phyloP scores from a whole-genome alignment of 2,797 vertebrate species.

The Alosa sapidissima region DNA sequence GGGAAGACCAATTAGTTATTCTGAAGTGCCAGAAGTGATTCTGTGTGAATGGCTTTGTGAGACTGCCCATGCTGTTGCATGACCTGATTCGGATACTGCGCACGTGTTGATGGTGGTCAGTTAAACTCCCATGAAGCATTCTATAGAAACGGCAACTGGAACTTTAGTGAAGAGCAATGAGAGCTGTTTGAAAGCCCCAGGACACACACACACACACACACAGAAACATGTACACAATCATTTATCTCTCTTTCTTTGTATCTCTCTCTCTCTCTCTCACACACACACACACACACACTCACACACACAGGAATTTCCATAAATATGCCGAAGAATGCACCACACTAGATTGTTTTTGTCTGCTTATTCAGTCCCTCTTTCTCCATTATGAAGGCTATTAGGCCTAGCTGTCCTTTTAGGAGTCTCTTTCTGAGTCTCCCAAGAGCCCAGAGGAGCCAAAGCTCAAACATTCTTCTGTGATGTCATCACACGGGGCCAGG shows the following conservation, averaged over 20 bases:
- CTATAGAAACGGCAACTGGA: background rate
- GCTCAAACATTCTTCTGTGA: slow-evolving; percentile 10
- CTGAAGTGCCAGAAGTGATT: background rate
- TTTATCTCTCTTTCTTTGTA: background rate
- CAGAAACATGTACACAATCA: background rate
- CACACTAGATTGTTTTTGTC: background rate
- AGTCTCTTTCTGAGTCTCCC: background rate
- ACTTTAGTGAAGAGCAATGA: background rate
- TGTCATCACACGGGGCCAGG: background rate
- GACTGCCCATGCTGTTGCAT: background rate
- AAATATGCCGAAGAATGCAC: background rate
- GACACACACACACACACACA: background rate
- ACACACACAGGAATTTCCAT: background rate
- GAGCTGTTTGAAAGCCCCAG: background rate
- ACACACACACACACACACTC: background rate
- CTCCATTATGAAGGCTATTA: background rate
- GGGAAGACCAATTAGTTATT: background rate
- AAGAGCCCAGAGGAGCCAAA: background rate
- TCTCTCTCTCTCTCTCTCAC: background rate
- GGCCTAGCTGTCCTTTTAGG: background rate
- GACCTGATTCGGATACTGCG: background rate
- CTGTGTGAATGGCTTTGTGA: background rate
- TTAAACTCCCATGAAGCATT: background rate
- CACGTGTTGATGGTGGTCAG: background rate
- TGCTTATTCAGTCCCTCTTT: background rate